Conservation (phyloP, 2,888 invertebrate genomes). For the Electrophaes corylata region DNA sequence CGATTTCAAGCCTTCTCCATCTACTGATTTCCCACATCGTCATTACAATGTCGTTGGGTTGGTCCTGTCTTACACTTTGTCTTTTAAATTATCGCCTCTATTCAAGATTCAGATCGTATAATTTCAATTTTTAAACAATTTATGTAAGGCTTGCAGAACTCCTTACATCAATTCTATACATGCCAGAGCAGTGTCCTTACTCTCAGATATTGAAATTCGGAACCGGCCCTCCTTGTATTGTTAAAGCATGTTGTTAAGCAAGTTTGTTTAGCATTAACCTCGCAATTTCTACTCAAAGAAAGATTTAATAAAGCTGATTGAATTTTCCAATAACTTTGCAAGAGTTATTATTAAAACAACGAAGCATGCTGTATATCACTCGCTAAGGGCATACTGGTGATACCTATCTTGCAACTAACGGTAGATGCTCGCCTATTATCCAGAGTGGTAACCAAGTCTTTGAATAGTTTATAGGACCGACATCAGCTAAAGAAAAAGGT, state of each 20-base stretch:
- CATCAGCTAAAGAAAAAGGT: no score
- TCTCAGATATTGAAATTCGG: not conserved
- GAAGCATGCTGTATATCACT: conserved; percentile 38
- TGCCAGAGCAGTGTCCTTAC: no score
- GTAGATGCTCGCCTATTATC: conserved; percentile 28
- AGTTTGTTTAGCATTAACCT: not conserved
- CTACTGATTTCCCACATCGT: no score
- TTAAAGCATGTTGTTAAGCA: not conserved
- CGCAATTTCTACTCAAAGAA: not conserved
- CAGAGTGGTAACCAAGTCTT: not conserved
- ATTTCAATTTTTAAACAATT: no score
- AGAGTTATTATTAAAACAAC: conserved; percentile 21
- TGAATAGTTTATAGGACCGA: no score
- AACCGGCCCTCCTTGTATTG: not conserved
- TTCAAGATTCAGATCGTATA: no score
- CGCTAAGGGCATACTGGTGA: conserved; percentile 55
- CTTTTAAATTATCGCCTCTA: no score
- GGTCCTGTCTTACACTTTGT: no score
- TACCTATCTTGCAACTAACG: conserved; percentile 56
- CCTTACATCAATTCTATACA: no score
- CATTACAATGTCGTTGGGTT: no score
- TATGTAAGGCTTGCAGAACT: no score
- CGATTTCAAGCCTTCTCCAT: no score
- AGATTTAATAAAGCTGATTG: conserved; percentile 15
- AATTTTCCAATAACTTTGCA: conserved; percentile 25